These are phyloP conservation scores for Clarias macrocephalus DNA, from an alignment of 2,113 vertebrate genomes.

Conservation along the genomic window DNA sequence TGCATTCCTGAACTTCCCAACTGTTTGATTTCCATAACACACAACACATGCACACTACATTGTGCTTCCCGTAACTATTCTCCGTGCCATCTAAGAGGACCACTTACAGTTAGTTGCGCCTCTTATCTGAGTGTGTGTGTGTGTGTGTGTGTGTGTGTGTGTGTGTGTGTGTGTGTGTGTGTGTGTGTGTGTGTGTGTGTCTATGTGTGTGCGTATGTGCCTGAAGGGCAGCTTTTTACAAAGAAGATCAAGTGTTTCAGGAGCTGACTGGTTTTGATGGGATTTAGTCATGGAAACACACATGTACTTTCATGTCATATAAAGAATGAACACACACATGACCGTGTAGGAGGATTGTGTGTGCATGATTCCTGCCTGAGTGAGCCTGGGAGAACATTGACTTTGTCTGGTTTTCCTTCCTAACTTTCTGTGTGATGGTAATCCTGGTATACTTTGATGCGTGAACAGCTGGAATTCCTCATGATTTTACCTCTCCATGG, in stretches of 20 bases:
- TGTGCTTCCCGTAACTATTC: not conserved
- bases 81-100: not conserved
- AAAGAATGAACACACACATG: not conserved
- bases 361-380: not conserved
- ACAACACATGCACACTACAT: not conserved
- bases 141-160: not conserved
- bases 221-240: conserved; percentile 2
- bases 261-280: not conserved
- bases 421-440: not conserved
- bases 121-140: not conserved
- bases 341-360: not conserved
- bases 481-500: not conserved
- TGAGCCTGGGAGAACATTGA: not conserved
- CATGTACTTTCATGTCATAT: conserved; percentile 10
- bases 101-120: not conserved
- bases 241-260: not conserved
- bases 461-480: not conserved
- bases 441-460: not conserved
- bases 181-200: not conserved
- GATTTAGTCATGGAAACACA: not conserved
- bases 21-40: not conserved
- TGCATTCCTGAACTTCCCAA: not conserved
- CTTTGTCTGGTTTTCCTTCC: not conserved
- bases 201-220: not conserved
- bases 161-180: not conserved